Evolutionary conservation across 1,140 invertebrate genomes (phyloP).

Genomic region (Drosophila orena): DNA sequence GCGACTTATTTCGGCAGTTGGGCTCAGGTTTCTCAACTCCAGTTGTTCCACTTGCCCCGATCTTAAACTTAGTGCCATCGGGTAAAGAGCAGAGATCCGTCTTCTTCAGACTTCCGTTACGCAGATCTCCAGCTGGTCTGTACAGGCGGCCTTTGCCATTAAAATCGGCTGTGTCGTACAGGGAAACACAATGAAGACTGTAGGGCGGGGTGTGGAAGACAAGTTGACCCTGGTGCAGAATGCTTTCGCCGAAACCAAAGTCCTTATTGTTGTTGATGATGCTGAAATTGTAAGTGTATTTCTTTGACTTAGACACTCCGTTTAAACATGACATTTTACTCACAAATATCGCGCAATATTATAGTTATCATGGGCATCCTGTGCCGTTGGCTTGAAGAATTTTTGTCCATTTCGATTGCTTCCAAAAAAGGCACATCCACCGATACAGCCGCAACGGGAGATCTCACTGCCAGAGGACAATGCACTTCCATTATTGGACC

Average conservation of each 20-base stretch:
- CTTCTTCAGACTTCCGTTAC: constrained; percentile 79
- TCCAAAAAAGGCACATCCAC: constrained; percentile 97
- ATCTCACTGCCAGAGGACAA: constrained; percentile 67
- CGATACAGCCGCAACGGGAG: constrained; percentile 95
- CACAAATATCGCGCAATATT: constrained; percentile 92
- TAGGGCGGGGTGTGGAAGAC: constrained; percentile 96
- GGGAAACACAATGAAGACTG: constrained; percentile 90
- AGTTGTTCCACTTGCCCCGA: constrained; percentile 49
- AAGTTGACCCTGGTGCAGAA: constrained; percentile 94
- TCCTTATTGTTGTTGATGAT: constrained; percentile 86
- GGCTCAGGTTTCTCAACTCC: constrained; percentile 72
- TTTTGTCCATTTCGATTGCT: constrained; percentile 93
- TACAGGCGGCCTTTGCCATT: constrained; percentile 80
- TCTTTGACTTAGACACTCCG: too few species aligned
- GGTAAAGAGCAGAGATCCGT: constrained; percentile 62
- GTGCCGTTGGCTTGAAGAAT: constrained; percentile 94
- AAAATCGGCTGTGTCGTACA: constrained; percentile 88
- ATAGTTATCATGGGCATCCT: constrained; percentile 92
- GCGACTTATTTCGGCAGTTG: constrained; percentile 62
- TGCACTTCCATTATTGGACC: constrained; percentile 89
- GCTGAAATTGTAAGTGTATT: constrained; percentile 22
- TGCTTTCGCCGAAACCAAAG: constrained; percentile 96
- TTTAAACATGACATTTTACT: constrained; percentile 15
- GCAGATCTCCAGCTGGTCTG: constrained; percentile 63
- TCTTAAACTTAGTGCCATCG: constrained; percentile 73